Evolutionary conservation across 1,140 invertebrate genomes (phyloP).

Genomic region (Samia ricini): DNA sequence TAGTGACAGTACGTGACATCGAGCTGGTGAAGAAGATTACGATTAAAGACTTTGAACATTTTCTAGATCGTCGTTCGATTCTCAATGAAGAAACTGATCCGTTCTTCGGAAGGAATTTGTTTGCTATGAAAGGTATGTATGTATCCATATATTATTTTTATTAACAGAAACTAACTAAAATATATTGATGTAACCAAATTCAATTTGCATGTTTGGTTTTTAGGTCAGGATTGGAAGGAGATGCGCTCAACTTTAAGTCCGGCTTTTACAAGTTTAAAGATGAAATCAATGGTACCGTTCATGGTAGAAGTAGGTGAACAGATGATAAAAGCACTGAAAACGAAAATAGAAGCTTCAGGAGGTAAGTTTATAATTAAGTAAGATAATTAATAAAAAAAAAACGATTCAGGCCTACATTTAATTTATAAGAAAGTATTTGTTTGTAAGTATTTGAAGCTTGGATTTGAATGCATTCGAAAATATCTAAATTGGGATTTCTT

Average conservation of each 20-base stretch:
- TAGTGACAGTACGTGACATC: slow-evolving; percentile 76
- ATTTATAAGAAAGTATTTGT: too few relatives aligned
- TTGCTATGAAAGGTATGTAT: slow-evolving; percentile 64
- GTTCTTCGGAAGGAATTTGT: slow-evolving; percentile 73
- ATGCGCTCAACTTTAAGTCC: too few relatives aligned
- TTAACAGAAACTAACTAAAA: neutral
- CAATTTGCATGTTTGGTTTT: slow-evolving; percentile 53
- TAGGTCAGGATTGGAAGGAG: slow-evolving; percentile 78
- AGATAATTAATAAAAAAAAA: too few relatives aligned
- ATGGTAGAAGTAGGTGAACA: slow-evolving; percentile 51
- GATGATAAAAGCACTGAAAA: slow-evolving; percentile 30
- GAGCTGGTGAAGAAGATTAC: too few relatives aligned
- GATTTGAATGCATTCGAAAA: too few relatives aligned
- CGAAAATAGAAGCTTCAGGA: slow-evolving; percentile 26
- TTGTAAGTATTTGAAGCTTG: too few relatives aligned
- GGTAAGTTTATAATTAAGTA: too few relatives aligned
- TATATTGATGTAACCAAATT: slow-evolving; percentile 35
- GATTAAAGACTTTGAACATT: too few relatives aligned
- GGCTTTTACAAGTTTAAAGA: slow-evolving; percentile 79
- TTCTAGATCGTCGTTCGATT: slow-evolving; percentile 73
- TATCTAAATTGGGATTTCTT: too few relatives aligned
- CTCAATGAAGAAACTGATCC: slow-evolving; percentile 62
- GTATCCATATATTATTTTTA: too few relatives aligned
- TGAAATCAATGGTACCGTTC: slow-evolving; percentile 64
- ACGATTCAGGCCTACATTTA: too few relatives aligned